Conservation (phyloP, 2,113 vertebrate genomes). For the Vireo altiloquus region DNA sequence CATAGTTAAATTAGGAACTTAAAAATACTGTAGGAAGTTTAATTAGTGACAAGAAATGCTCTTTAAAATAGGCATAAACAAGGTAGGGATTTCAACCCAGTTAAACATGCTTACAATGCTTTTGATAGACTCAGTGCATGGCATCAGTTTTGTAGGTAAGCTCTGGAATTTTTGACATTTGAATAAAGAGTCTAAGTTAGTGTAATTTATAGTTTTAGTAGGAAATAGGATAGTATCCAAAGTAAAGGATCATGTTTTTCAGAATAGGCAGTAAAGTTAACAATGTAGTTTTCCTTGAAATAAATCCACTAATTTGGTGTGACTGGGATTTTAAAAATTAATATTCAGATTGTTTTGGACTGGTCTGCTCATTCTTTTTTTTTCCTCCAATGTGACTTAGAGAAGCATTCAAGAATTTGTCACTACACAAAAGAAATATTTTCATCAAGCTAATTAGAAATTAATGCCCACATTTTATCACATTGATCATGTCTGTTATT, state of each 20-base stretch:
- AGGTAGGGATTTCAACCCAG: neutral
- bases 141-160: neutral
- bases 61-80: neutral
- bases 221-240: neutral
- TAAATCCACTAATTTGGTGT: neutral
- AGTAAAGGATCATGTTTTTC: neutral
- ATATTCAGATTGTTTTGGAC: neutral
- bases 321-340: neutral
- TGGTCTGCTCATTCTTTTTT: neutral
- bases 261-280: neutral
- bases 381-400: neutral
- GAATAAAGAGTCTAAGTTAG: neutral
- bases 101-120: neutral
- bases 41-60: constrained; percentile 17
- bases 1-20: constrained; percentile 40
- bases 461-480: neutral
- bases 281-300: neutral
- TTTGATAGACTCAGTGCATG: neutral
- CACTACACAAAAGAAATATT: neutral
- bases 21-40: constrained; percentile 29
- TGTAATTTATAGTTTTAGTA: neutral
- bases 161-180: neutral
- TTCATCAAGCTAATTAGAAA: neutral
- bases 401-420: neutral
- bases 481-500: neutral